Base-by-base conservation (phyloP, 2,888 invertebrate species). In the Volucella inflata region DNA sequence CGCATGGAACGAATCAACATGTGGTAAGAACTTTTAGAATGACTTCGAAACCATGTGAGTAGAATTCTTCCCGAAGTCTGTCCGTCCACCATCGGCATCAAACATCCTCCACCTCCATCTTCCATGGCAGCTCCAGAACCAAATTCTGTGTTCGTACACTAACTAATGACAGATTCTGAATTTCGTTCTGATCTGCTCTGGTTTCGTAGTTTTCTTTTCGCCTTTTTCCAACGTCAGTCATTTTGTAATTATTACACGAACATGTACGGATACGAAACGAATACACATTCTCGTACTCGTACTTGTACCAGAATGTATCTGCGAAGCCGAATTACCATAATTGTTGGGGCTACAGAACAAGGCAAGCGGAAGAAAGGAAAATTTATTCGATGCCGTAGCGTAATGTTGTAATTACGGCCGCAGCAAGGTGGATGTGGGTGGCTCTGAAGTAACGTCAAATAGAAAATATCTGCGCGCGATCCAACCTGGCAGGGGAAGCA, bases 351-450 rank as follows among this genome's bases (percentile, higher is more conserved):
- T 17, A 70, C 64, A 71, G 38, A 68, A 51, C 59, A 48, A 40
- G 36, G 17, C 42, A 44, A 60, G 11, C 4, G 16, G 44, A 12
- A 40, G 50, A 50, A 57, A 46, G 64, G 51, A 59, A 50, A 71
- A 83, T 83, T 83, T 83, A 83, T 80, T 81, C 81, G 71, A 85
- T 77, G 50, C 67, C 67, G 59, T 30, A 51, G 30, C 59, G 46
- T 79, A 81, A 85, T 85, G 64, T 85, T 85, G 81, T 77, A 85
- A 85, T 85, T 85, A 81, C 85, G 85, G 77, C 76, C 81, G 50
- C 12, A 44, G 81, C 14, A 75, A 76, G 80, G 71, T 85, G 76
- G 62, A 77, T 85, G 85, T 85, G 85, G 85, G 85, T 85, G 85
- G 85, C 17, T 62, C 64, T 74, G 42, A 11, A 48, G 42, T 50